Base-by-base conservation (phyloP, 2,113 vertebrate genomes). In the Marcusenius ussheri region DNA sequence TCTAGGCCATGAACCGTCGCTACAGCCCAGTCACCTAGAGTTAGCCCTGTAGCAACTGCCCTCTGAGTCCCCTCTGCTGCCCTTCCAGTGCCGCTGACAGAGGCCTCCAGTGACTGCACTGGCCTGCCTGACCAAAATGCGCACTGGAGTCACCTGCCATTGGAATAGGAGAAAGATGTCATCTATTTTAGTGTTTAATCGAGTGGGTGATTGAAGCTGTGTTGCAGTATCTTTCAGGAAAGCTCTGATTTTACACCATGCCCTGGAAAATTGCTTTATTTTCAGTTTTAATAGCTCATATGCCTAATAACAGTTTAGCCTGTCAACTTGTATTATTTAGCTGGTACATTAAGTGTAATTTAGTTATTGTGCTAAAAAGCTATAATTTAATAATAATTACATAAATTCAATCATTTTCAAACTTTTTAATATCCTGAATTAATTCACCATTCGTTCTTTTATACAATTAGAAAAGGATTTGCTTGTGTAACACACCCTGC, bases 21-120 rank as follows among this genome's bases (percentile, higher is more conserved):
- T 19, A 45, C 24, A 24, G 45, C 24, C 42, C 45, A 84, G 83
- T n/a, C 45, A 93, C 89, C 84, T 70, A 77, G 91, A 93, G 94
- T 95, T 94, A 94, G 93, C 92, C 92, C 91, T 93, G 50, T 93
- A 94, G 93, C 90, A 90, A 91, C 92, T 62, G 0, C 90, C 89
- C 92, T 92, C 0, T 0, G 91, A 87, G 90, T 92, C 90, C 91
- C 89, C 92, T 90, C 89, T 90, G 92, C 89, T 83, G 90, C 46
- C 49, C 42, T 85, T 89, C 80, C 86, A 27, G 0, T 90, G 4
- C 92, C 0, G 94, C 93, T 93, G 93, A 95, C 91, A 94, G 92
- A 90, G 35, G 91, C 93, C 94, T 96, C 95, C 94, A 95, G 93
- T 94, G 91, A 92, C 95, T 94, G 93, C 93, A 93, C 94, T 93